These are phyloP conservation scores for Habroteleia sp. DNA, from an alignment of 2,888 invertebrate species.

Conservation along the genomic window DNA sequence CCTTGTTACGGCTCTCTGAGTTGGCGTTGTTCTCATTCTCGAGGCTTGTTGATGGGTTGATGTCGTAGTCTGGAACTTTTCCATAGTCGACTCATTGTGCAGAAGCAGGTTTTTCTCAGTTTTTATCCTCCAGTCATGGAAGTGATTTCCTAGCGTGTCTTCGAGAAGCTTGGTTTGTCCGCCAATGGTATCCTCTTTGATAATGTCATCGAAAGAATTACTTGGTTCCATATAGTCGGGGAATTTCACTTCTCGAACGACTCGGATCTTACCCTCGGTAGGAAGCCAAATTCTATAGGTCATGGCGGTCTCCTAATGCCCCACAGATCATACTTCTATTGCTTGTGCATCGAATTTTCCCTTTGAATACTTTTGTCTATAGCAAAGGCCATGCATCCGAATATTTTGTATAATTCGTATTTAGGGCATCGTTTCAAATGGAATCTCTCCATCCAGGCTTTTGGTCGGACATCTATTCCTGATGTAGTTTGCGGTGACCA, in stretches of 20 bases:
- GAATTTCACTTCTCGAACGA: conserved; percentile 57
- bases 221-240: not conserved
- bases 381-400: conserved; percentile 3
- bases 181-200: not conserved
- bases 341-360: conserved; percentile 57
- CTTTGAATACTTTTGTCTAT: conserved; percentile 24
- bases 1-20: too few relatives aligned
- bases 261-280: conserved; percentile 10
- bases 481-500: conserved; percentile 13
- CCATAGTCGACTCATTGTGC: too few relatives aligned
- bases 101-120: too few relatives aligned
- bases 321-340: conserved; percentile 46
- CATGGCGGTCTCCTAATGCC: conserved; percentile 54
- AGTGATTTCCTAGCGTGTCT: too few relatives aligned
- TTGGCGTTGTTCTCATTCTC: too few relatives aligned
- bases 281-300: conserved; percentile 56
- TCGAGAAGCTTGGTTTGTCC: conserved; percentile 16
- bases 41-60: too few relatives aligned
- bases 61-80: too few relatives aligned
- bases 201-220: conserved; percentile 3
- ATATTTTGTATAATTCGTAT: not conserved
- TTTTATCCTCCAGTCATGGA: too few relatives aligned
- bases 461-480: not conserved
- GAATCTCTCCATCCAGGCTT: not conserved
- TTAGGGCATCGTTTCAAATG: not conserved